phyloP scores from a whole-genome alignment of 1,140 invertebrate species.

The Nomia melanderi region DNA sequence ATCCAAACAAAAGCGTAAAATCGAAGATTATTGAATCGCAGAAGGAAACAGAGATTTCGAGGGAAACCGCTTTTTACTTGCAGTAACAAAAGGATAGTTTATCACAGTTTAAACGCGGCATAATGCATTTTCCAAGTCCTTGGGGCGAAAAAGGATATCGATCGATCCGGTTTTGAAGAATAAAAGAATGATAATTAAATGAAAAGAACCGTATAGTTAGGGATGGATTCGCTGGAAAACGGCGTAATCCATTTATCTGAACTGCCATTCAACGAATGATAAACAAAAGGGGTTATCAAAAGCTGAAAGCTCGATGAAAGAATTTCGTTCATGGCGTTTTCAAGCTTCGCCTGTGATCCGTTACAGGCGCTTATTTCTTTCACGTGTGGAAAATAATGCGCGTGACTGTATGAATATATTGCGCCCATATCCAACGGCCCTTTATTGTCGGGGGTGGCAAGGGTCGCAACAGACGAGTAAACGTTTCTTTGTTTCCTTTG shows the following conservation, averaged over 20 bases:
- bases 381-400: slow-evolving; percentile 51
- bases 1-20: no score
- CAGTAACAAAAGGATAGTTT: no score
- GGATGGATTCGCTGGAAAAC: slow-evolving; percentile 41
- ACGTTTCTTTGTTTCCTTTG: slow-evolving; percentile 48
- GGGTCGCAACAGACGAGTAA: slow-evolving; percentile 29
- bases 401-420: slow-evolving; percentile 43
- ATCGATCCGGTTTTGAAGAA: slow-evolving; percentile 21
- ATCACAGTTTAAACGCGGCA: no score
- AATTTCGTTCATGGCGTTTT: slow-evolving; percentile 57
- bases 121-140: no score
- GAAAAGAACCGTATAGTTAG: slow-evolving; percentile 36
- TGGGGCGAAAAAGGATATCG: background rate
- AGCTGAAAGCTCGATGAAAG: slow-evolving; percentile 64
- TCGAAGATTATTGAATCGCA: no score
- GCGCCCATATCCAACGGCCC: slow-evolving; percentile 12
- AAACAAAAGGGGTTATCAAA: slow-evolving; percentile 73
- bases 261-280: slow-evolving; percentile 65
- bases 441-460: slow-evolving; percentile 49
- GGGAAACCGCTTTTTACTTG: no score
- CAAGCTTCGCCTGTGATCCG: slow-evolving; percentile 26
- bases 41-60: no score
- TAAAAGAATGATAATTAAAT: slow-evolving; percentile 64
- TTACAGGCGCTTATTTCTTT: slow-evolving; percentile 51
- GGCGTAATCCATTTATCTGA: slow-evolving; percentile 68